Evolutionary conservation across 2,797 vertebrate genomes (phyloP).

Genomic region (Enteromius radiatus): DNA sequence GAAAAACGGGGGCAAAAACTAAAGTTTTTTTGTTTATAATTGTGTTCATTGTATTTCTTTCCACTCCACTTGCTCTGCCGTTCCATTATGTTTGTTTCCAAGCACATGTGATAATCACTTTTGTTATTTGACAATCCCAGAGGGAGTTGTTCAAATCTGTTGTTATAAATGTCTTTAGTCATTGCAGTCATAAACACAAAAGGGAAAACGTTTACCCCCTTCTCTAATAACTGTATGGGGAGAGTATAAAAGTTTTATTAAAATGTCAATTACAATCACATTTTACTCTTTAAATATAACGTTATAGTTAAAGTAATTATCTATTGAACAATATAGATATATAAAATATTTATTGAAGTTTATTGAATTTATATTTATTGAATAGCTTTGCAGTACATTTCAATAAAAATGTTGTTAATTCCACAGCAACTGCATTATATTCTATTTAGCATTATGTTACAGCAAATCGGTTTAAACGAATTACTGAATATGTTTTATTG

Average conservation of each 20-base stretch:
- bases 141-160: slow-evolving; percentile 22
- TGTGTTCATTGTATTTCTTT: background rate
- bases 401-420: background rate
- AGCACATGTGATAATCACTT: slow-evolving; percentile 20
- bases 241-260: slow-evolving; percentile 25
- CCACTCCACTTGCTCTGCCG: background rate
- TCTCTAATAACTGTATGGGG: slow-evolving; percentile 49
- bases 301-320: background rate
- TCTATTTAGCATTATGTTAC: background rate
- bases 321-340: background rate
- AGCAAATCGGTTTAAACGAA: background rate
- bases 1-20: too few species aligned
- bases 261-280: background rate
- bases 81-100: slow-evolving; percentile 17
- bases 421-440: background rate
- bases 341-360: background rate
- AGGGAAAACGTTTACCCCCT: slow-evolving; percentile 30
- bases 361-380: background rate
- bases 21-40: too few species aligned
- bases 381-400: background rate
- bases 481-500: background rate
- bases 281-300: too few species aligned
- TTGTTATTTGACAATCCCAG: slow-evolving; percentile 26
- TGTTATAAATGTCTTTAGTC: slow-evolving; percentile 37
- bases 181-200: slow-evolving; percentile 35